Base-by-base conservation (phyloP, 2,888 invertebrate species). In the Iselma pallidipennis region DNA sequence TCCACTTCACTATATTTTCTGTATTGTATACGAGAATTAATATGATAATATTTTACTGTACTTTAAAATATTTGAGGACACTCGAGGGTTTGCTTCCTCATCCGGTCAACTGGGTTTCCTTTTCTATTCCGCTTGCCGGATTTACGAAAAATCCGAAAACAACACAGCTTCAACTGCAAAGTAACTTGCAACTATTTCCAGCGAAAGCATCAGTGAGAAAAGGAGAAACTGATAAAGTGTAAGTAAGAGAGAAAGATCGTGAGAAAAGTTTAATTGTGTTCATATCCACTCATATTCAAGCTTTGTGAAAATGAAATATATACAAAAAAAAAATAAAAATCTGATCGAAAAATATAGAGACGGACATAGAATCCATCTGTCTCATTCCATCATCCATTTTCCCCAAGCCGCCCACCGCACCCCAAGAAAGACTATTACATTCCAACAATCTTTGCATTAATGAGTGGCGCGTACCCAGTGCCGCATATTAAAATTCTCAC, bases 401-500 rank as follows among this genome's bases (percentile, higher is more conserved):
- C 16, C 16, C 16, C 3, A 9, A 37, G 7, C 37, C 37, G 6
- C 16, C 37, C 37, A 37, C 37, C 37, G 9, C 37, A 37, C 68
- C 68, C 65, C 67, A 72, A 71, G 73, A 72, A 72, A 71, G 71
- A 63, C 73, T 73, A 74, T 75, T 75, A 73, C 72, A 74, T 75
- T 75, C 75, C 73, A 75, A 74, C 74, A 75, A 75, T 74, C 76
- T 77, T 76, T 76, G 79, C 78, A 79, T 79, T 79, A 79, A 79
- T 79, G 78, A 79, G 78, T 74, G 71, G 74, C 75, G 76, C 76
- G 75, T 75, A 76, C 74, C 72, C 75, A 74, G 74, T 72, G 75
- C 77, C 76, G 78, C 78, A 78, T 79, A 79, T 79, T 79, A 79
- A 79, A 79, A 79, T 78, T 79, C 79, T 78, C 79, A 78, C 78